Percentiles rank a stretch among this genome's conserved stretches.
Conservation (phyloP, 2,113 vertebrate species). For the Pseudopipra pipra region DNA sequence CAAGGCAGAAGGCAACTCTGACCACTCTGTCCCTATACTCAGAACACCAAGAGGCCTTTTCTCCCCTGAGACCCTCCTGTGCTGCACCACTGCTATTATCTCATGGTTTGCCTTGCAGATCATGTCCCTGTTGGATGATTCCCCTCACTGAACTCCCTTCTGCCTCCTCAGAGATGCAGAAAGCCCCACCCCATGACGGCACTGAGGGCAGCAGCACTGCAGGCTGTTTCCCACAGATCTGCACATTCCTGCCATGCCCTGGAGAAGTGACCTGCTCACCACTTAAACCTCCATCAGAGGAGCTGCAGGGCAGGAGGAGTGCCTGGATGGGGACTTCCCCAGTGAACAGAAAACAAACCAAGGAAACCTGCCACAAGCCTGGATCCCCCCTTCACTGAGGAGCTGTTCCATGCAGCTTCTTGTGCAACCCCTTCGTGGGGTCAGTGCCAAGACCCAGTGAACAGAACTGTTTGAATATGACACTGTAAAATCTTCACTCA, state of each 20-base stretch:
- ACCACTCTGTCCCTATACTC: background rate
- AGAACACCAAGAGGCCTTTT: background rate
- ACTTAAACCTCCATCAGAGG: background rate
- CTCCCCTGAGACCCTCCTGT: background rate
- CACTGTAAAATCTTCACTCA: background rate
- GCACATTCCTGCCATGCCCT: background rate
- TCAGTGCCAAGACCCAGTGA: background rate
- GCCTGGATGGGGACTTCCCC: background rate
- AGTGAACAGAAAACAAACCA: background rate
- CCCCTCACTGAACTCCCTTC: background rate
- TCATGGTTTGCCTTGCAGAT: background rate
- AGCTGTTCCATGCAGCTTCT: background rate
- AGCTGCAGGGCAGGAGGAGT: background rate
- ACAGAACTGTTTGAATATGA: background rate
- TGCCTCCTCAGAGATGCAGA: background rate
- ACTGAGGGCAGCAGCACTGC: background rate
- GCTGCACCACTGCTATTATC: background rate
- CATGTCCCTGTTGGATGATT: background rate
- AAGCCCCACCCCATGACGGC: accelerated
- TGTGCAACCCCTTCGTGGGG: background rate
- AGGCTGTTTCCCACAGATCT: background rate
- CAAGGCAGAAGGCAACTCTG: background rate
- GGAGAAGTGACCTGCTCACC: background rate
- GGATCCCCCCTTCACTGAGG: accelerated
- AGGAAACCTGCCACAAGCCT: background rate